Conservation (phyloP, 2,888 invertebrate genomes). For the Drosophila parthenogenetica region DNA sequence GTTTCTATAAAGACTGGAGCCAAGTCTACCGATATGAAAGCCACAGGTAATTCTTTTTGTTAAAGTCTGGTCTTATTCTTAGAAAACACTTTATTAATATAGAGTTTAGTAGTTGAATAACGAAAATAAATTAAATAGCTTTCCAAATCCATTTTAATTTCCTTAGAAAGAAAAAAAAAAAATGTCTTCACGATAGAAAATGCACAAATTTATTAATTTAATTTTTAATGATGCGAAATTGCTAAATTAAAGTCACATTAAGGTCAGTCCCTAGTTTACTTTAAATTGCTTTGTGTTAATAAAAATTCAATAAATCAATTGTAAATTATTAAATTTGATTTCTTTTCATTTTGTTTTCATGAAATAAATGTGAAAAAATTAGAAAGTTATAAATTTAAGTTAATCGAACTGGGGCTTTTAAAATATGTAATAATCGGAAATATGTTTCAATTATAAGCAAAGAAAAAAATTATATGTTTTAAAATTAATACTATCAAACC, state of each 20-base stretch:
- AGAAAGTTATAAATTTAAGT: too few species aligned
- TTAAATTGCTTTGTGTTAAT: not conserved
- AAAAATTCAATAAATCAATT: not conserved
- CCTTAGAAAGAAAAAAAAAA: too few species aligned
- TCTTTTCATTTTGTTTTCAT: not conserved
- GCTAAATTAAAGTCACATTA: not conserved
- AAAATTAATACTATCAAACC: too few species aligned
- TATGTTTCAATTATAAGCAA: too few species aligned
- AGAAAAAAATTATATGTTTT: too few species aligned
- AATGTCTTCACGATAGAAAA: not conserved
- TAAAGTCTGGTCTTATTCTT: not conserved
- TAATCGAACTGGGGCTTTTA: too few species aligned
- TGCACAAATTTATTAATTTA: not conserved
- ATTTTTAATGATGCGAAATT: not conserved
- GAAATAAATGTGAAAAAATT: too few species aligned
- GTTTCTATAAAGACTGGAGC: conserved; percentile 9
- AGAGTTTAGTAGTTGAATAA: not conserved
- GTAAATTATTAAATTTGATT: not conserved
- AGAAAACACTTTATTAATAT: not conserved
- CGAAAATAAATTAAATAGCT: too few species aligned
- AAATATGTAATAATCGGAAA: too few species aligned
- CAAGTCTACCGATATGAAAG: not conserved
- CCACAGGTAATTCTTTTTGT: not conserved
- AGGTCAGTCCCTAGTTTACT: not conserved
- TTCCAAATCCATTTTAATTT: not conserved